Base-by-base conservation (phyloP, 2,113 vertebrate genomes). In the Hepsetus odoe region DNA sequence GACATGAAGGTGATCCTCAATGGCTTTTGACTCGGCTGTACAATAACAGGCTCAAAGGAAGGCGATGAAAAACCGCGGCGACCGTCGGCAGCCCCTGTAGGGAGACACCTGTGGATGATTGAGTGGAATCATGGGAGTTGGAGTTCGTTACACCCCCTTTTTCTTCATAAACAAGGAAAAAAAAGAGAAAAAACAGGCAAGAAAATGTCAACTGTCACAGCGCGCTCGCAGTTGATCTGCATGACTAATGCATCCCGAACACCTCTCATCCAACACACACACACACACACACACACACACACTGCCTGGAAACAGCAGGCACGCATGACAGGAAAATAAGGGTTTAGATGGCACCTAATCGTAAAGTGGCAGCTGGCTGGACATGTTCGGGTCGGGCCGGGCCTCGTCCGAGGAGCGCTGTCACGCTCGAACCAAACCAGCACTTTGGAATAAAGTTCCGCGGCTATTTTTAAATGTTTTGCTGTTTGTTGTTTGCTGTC, bases 321-420 rank as follows among this genome's bases (percentile, higher is more conserved):
- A 84, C 74, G 84, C 85, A 84, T 88, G 90, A 90, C 84, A 85
- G 88, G 87, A 80, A 89, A 86, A 88, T 90, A 84, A 85, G 80
- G 84, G 88, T 84, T 87, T 81, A 75, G 81, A 86, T 87, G 77
- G 85, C 79, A 85, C 82, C 46, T 49, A 49, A 49, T 49, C 32
- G 83, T 88, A 85, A 87, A 67, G 81, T 79, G 83, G 84, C 85
- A 83, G 82, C 58, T 33, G 42, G 22, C 20, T 46, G 11, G 26
- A 74, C 26, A 46, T 10, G 14, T 1, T 16, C 58, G 33, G 22
- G 55, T 72, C 12, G 10, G 35, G 44, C 53, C 5, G 24, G 38
- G 24, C 7, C 30, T 62, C 32, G 8, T 26, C 24, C 1, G 24
- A 72, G 71, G 35, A 32, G 20, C 49, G 28, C n/a, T n/a, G 18